Base-by-base conservation (phyloP, 1,140 invertebrate species). In the Armadillidium nasatum region DNA sequence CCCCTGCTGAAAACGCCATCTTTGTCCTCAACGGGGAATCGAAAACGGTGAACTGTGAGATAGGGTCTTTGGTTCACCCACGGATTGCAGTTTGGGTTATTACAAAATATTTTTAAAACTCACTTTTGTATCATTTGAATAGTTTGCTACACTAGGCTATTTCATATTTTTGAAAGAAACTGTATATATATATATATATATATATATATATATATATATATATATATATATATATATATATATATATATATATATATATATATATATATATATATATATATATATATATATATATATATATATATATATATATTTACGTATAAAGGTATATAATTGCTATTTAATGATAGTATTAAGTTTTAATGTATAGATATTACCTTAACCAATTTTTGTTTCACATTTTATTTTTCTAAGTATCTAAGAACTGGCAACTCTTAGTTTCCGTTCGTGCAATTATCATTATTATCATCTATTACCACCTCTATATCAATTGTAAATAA, bases 11-110 rank as follows among this genome's bases (percentile, higher is more conserved):
- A 80, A 89, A 91, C 76, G 90, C 91, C 7, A 85, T 92, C 19
- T 90, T 92, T 82, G 90, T 93, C 60, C 85, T 93, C 66, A 92
- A 93, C 82, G 91, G 91, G 0, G 88, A 90, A 81, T 89, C 89
- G 45, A 86, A 89, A 81, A 91, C 90, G 15, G 90, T 92, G 71
- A 92, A 93, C 83, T 93, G 92, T 85, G 90, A 92, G 84, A 91
- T 91, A 72, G 90, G 90, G 44, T 89, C 88, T 60, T 85, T 91
- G 10, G 85, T 88, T 11, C 89, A 90, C 83, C 90, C 90, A 7
- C 87, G 88, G 75, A 86, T 88, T 33, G 85, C 91, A 54, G 89
- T 91, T 10, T 91, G 90, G 90, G 89, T 90, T 68, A 80, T 77
- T 22, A 74, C 72, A 73, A 78, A 78, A 44, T 78, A 78, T 69